Conservation (phyloP, 2,113 vertebrate species). For the Bostrychus sinensis region DNA sequence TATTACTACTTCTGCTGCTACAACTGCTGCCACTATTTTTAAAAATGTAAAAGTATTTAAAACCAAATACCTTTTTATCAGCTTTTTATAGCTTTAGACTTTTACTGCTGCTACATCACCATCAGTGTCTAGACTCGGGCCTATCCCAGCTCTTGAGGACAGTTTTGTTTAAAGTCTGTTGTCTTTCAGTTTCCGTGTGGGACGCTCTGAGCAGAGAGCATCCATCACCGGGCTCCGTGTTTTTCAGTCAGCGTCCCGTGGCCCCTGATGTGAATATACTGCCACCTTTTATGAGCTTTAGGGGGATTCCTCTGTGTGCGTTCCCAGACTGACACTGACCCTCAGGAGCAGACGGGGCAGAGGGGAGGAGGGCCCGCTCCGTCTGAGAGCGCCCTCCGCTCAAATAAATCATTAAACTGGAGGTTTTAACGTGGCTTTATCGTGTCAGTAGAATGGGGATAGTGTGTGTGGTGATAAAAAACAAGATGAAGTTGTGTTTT, state of each 20-base stretch:
- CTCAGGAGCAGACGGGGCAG: constrained; percentile 94
- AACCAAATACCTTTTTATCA: too few relatives aligned
- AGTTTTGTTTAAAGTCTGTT: constrained; percentile 27
- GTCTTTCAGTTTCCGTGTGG: constrained; percentile 37
- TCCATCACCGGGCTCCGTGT: constrained; percentile 8
- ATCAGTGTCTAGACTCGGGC: constrained; percentile 68
- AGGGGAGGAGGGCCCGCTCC: constrained; percentile 78
- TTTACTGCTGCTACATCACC: too few relatives aligned
- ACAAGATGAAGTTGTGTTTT: too few relatives aligned
- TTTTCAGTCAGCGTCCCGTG: constrained; percentile 25
- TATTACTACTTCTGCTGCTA: too few relatives aligned
- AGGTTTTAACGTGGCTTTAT: not conserved
- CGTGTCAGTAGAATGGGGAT: not conserved
- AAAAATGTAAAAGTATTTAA: too few relatives aligned
- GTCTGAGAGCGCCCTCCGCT: constrained; percentile 53
- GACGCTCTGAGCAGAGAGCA: not conserved
- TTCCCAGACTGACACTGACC: constrained; percentile 97
- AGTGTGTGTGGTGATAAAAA: too few relatives aligned
- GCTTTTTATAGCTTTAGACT: too few relatives aligned
- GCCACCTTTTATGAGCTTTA: constrained; percentile 95
- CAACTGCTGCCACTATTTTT: too few relatives aligned
- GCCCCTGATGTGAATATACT: constrained; percentile 88
- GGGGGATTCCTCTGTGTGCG: constrained; percentile 91
- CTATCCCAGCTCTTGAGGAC: constrained; percentile 71
- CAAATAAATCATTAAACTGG: constrained; percentile 9